phyloP scores from a whole-genome alignment of 1,140 invertebrate species.

The Caenorhabditis briggsae region DNA sequence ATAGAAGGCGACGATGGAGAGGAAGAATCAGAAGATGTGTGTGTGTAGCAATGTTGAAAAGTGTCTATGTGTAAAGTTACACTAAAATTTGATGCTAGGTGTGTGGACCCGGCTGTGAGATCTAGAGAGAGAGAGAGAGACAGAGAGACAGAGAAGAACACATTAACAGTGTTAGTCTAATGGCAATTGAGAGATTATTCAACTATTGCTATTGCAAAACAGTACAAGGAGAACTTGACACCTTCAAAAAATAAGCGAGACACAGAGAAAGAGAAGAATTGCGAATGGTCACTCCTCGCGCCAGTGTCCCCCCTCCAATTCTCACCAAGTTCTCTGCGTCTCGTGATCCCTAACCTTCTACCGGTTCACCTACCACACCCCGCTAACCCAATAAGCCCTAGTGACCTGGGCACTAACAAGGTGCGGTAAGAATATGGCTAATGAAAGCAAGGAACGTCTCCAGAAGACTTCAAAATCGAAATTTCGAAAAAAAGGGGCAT shows the following conservation, averaged over 20 bases:
- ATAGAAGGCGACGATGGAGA: not conserved
- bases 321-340: not conserved
- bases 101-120: not conserved
- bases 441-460: too few relatives aligned
- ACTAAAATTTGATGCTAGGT: conserved; percentile 39
- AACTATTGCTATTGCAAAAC: not conserved
- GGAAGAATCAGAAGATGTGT: conserved; percentile 41
- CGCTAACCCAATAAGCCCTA: not conserved
- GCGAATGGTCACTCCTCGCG: conserved; percentile 1
- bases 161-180: conserved; percentile 56
- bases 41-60: conserved; percentile 15
- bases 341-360: not conserved
- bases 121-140: conserved; percentile 17
- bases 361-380: not conserved
- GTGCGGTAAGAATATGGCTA: too few relatives aligned
- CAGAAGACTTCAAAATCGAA: too few relatives aligned
- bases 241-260: not conserved
- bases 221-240: not conserved
- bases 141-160: conserved; percentile 48
- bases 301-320: not conserved
- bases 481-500: too few relatives aligned
- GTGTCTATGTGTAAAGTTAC: conserved; percentile 54
- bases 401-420: too few relatives aligned
- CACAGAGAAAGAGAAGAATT: not conserved
- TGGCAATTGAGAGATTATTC: conserved; percentile 17